Base-by-base conservation (phyloP, 1,140 invertebrate genomes). In the Oscheius sp. region DNA sequence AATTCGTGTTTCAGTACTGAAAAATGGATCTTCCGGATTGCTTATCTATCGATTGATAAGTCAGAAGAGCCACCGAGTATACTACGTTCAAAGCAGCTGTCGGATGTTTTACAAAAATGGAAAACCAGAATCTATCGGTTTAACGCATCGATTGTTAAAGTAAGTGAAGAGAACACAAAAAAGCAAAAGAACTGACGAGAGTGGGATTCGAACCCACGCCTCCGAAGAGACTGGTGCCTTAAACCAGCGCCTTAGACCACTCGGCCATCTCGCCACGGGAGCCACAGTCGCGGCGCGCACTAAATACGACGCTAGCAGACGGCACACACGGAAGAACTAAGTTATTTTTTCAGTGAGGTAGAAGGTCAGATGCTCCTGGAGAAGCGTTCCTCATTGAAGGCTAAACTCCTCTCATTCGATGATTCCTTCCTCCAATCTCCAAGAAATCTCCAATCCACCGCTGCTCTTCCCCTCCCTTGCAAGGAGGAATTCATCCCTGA, bases 231-330 rank as follows among this genome's bases (percentile, higher is more conserved):
- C 92, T 93, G 92, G 92, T 94, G 92, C 92, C 92, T 94, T 92
- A 94, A 94, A 94, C 92, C 92, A 94, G 92, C 92, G 92, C 92
- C 92, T 94, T 94, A 93, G 92, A 94, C 92, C 92, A 91, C 92
- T 94, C 92, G 93, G 92, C 92, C 92, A 94, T 92, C 92, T 92
- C 93, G 49, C 49, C 49, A 55, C n/a, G n/a, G n/a, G n/a, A n/a
- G n/a, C n/a, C n/a, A n/a, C n/a, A n/a, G n/a, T n/a, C n/a, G n/a
- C n/a, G n/a, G n/a, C n/a, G n/a, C n/a, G n/a, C n/a, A n/a, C n/a
- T n/a, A n/a, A n/a, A n/a, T n/a, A n/a, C n/a, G n/a, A n/a, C n/a
- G n/a, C n/a, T n/a, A n/a, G n/a, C n/a, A n/a, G n/a, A n/a, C n/a
- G n/a, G n/a, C n/a, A n/a, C n/a, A n/a, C n/a, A n/a, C n/a, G n/a